Percentiles rank a stretch among this genome's conserved stretches.
These are phyloP conservation scores for Drosophila busckii DNA, from an alignment of 1,140 invertebrate species.

Conservation along the genomic window DNA sequence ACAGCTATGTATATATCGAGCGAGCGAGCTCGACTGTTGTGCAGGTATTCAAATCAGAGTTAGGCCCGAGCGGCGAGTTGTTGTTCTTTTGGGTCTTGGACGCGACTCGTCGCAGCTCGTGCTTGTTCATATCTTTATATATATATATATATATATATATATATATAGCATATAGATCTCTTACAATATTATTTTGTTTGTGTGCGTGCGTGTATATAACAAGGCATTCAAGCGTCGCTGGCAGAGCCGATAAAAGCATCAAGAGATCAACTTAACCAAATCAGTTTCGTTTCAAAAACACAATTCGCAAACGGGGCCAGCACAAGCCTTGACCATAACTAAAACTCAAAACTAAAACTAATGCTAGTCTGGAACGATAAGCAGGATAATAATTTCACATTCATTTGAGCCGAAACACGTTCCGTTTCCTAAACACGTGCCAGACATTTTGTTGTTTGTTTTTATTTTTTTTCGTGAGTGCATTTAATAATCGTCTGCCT, in stretches of 20 bases:
- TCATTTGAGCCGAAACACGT: constrained; percentile 47
- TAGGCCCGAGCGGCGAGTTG: constrained; percentile 9
- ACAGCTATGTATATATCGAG: constrained; percentile 3
- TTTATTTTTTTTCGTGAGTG: constrained; percentile 29
- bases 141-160: constrained; percentile 27
- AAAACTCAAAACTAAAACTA: constrained; percentile 19
- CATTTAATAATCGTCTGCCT: constrained; percentile 16
- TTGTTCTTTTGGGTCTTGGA: constrained; percentile 17
- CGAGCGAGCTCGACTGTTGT: constrained; percentile 19
- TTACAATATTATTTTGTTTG: constrained; percentile 11
- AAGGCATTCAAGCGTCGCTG: constrained; percentile 32
- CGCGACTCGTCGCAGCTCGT: constrained; percentile 46
- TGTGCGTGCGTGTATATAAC: constrained; percentile 25
- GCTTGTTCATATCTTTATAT: constrained; percentile 27
- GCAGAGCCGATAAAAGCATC: constrained; percentile 67
- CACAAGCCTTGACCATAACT: background rate
- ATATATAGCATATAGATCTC: no score
- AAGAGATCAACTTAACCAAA: constrained; percentile 61
- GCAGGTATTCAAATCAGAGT: constrained; percentile 48
- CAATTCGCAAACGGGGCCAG: constrained; percentile 43
- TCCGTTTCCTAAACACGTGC: background rate
- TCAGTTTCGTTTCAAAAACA: constrained; percentile 62
- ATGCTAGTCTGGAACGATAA: constrained; percentile 76
- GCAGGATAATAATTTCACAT: constrained; percentile 68
- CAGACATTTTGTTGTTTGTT: constrained; percentile 1